Percentiles rank a stretch among this genome's conserved stretches.
Conservation (phyloP, 2,113 vertebrate genomes). For the Calyptommatus sinebrachiatus region DNA sequence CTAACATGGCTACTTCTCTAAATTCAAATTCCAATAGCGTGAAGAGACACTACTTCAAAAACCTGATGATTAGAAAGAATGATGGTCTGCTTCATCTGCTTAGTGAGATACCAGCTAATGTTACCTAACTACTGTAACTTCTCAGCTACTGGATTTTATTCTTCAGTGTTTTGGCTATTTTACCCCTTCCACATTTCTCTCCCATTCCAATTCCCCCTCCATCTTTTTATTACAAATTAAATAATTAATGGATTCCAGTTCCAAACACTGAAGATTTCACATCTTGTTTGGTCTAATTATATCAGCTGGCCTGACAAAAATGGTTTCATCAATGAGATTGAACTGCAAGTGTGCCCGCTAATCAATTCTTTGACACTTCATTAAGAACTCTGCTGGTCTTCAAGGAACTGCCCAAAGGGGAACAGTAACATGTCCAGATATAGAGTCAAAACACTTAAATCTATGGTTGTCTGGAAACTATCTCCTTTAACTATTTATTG, state of each 20-base stretch:
- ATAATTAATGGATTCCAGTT: slow-evolving; percentile 63
- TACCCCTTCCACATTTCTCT: not conserved
- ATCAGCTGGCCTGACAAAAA: slow-evolving; percentile 68
- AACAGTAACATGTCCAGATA: slow-evolving; percentile 24
- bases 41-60: not conserved
- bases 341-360: slow-evolving; percentile 58
- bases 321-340: slow-evolving; percentile 71
- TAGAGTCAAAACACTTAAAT: slow-evolving; percentile 41
- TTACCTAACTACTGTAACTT: not conserved
- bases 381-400: slow-evolving; percentile 66
- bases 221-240: slow-evolving; percentile 59
- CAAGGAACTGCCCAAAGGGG: slow-evolving; percentile 47
- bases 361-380: slow-evolving; percentile 76
- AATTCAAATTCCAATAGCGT: not conserved
- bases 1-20: too few relatives aligned
- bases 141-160: slow-evolving; percentile 11
- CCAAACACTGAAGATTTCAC: slow-evolving; percentile 70
- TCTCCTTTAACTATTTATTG: slow-evolving; percentile 17
- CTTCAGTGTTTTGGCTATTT: slow-evolving; percentile 27
- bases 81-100: too few relatives aligned
- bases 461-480: slow-evolving; percentile 34
- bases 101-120: not conserved
- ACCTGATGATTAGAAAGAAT: too few relatives aligned
- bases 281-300: slow-evolving; percentile 74
- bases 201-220: not conserved